phyloP scores from a whole-genome alignment of 2,888 invertebrate genomes.

The Volucella zonaria region DNA sequence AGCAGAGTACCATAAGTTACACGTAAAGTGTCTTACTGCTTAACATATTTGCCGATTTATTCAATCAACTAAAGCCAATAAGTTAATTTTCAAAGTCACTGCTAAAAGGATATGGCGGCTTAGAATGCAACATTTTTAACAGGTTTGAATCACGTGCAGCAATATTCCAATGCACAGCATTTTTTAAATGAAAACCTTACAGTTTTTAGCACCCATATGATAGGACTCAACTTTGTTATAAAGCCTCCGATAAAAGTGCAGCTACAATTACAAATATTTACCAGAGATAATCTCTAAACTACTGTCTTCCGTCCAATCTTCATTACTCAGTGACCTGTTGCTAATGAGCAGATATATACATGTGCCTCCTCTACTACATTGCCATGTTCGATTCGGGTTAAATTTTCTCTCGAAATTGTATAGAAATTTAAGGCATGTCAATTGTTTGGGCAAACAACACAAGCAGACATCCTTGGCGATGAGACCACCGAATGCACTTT shows the following conservation, averaged over 20 bases:
- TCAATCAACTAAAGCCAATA: too few species aligned
- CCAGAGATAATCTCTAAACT: conserved; percentile 57
- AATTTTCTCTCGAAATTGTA: conserved; percentile 31
- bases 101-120: too few species aligned
- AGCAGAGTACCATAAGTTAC: too few species aligned
- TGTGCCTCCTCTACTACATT: conserved; percentile 21
- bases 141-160: too few species aligned
- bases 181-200: too few species aligned
- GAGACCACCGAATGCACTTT: conserved; percentile 43
- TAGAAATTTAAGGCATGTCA: conserved; percentile 69
- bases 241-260: conserved; percentile 31
- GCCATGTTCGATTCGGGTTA: background rate
- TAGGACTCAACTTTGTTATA: too few species aligned
- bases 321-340: conserved; percentile 34
- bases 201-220: too few species aligned
- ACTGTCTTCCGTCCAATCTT: conserved; percentile 3
- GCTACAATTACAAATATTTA: conserved; percentile 58
- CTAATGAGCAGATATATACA: conserved; percentile 65
- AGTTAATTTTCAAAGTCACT: too few species aligned
- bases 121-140: too few species aligned
- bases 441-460: conserved; percentile 71
- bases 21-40: too few species aligned
- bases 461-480: conserved; percentile 64
- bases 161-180: too few species aligned
- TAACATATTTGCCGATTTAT: too few species aligned